Evolutionary conservation across 2,113 vertebrate species (phyloP).

Genomic region (Rhineura floridana): DNA sequence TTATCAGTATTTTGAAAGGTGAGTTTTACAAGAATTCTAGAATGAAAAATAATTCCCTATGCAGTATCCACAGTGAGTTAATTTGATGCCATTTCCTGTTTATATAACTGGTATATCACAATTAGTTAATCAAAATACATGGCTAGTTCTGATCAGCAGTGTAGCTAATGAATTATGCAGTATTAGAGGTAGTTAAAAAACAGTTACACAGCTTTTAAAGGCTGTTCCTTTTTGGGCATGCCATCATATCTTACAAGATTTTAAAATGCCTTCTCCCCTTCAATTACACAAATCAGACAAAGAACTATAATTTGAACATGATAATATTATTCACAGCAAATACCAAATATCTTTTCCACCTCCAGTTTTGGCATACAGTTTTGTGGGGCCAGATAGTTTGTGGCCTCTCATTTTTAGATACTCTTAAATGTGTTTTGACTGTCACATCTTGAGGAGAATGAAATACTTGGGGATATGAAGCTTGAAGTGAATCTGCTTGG

Average conservation of each 20-base stretch:
- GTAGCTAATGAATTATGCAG: slow-evolving; percentile 14
- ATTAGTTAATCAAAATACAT: slow-evolving; percentile 53
- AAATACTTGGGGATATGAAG: background rate
- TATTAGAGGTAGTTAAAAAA: slow-evolving; percentile 13
- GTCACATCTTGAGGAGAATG: background rate
- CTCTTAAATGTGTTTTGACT: background rate
- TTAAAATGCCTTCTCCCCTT: background rate
- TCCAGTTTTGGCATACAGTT: background rate
- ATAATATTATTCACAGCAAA: no score
- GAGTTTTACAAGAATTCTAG: slow-evolving; percentile 56
- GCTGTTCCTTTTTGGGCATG: background rate
- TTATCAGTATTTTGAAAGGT: slow-evolving; percentile 61
- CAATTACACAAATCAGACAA: background rate
- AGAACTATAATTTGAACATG: no score
- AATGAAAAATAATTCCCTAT: slow-evolving; percentile 62
- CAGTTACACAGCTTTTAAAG: background rate
- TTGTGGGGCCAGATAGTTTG: background rate
- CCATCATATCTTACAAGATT: background rate
- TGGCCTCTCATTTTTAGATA: background rate
- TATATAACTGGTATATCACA: slow-evolving; percentile 42
- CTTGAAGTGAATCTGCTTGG: background rate
- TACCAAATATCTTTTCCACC: background rate
- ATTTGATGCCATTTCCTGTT: slow-evolving; percentile 61
- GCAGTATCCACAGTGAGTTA: slow-evolving; percentile 53
- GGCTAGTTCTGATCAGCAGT: slow-evolving; percentile 15